Percentiles rank a stretch among this genome's conserved stretches.
phyloP scores from a whole-genome alignment of 2,888 invertebrate species.

The Fragum whitleyi region DNA sequence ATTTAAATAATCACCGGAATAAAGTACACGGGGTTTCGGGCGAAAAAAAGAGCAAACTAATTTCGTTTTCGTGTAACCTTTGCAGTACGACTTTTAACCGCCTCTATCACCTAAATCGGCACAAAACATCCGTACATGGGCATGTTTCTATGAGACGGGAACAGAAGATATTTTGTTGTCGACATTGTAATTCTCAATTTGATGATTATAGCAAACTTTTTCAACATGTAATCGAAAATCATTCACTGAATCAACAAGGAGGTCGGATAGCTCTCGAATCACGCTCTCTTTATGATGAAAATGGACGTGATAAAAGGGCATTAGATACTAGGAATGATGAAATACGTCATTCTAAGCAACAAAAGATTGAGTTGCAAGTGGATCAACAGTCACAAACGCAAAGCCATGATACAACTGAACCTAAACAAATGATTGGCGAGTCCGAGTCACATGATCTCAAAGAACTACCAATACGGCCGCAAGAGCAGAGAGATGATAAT shows the following conservation, averaged over 20 bases:
- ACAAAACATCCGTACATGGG: conserved; percentile 7
- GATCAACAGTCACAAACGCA: not conserved
- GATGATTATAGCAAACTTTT: conserved; percentile 21
- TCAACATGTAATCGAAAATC: conserved; percentile 27
- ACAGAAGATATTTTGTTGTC: conserved; percentile 6
- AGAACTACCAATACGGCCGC: not conserved
- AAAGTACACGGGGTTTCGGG: not conserved
- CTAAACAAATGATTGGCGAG: not conserved
- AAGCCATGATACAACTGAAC: not conserved
- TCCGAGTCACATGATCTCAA: not conserved
- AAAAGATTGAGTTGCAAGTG: not conserved
- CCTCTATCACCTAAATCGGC: conserved; percentile 15
- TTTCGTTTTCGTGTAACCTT: conserved; percentile 18
- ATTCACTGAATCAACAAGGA: conserved; percentile 33
- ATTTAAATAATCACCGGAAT: not conserved
- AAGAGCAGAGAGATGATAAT: not conserved
- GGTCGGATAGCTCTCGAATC: not conserved
- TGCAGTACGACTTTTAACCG: conserved; percentile 19
- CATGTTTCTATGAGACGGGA: not conserved
- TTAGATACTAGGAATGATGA: not conserved
- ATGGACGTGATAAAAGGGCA: conserved; percentile 2
- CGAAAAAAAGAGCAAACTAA: not conserved
- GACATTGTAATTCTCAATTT: conserved; percentile 26
- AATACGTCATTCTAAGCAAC: not conserved
- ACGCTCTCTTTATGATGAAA: conserved; percentile 29